Percentiles rank a stretch among this genome's conserved stretches.
Evolutionary conservation across 2,888 invertebrate species (phyloP).

Genomic region (Pteria penguin): DNA sequence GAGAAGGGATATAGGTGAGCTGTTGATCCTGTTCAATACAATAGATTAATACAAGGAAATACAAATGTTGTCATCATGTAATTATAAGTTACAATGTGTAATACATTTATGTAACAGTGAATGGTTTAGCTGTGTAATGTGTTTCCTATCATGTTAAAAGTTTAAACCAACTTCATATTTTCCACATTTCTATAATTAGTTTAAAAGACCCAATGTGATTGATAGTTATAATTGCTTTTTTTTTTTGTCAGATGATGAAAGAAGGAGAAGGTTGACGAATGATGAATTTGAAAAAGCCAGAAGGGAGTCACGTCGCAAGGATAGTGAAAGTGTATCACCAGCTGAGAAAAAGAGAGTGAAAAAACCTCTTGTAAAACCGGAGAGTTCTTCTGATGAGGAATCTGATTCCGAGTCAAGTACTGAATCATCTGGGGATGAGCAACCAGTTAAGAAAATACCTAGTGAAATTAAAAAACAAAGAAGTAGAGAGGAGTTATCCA

Average conservation of each 20-base stretch:
- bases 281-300: not conserved
- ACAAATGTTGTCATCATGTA: too few relatives aligned
- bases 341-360: not conserved
- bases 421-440: not conserved
- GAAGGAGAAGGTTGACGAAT: not conserved
- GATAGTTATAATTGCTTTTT: not conserved
- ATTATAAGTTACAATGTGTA: too few relatives aligned
- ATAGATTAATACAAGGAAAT: too few relatives aligned
- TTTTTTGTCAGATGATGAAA: not conserved
- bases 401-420: not conserved
- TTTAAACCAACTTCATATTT: too few relatives aligned
- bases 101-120: too few relatives aligned
- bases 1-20: too few relatives aligned
- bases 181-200: too few relatives aligned
- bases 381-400: not conserved
- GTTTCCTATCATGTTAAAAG: too few relatives aligned
- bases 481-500: not conserved
- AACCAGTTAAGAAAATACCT: not conserved
- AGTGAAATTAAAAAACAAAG: not conserved
- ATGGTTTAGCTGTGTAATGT: too few relatives aligned
- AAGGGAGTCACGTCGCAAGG: not conserved
- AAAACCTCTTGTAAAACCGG: not conserved
- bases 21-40: too few relatives aligned
- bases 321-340: not conserved
- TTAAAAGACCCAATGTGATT: too few relatives aligned